Conservation (phyloP, 2,888 invertebrate genomes). For the Cantharis flavilabris region DNA sequence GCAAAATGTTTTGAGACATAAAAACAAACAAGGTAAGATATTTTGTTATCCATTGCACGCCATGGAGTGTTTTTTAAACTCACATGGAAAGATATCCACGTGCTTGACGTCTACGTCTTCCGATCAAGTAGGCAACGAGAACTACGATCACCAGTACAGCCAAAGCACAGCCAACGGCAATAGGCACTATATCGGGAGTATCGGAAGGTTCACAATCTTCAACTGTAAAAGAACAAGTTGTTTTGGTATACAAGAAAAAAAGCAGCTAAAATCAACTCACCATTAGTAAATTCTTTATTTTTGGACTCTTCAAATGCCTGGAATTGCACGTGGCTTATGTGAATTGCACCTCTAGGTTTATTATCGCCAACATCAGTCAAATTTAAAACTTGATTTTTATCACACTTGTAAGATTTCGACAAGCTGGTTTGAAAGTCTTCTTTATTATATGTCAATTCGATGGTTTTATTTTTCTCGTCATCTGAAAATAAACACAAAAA, state of each 20-base stretch:
- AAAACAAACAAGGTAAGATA: slow-evolving; percentile 15
- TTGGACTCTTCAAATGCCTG: slow-evolving; percentile 70
- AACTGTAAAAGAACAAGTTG: slow-evolving; percentile 57
- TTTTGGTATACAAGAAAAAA: slow-evolving; percentile 6
- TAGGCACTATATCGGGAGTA: slow-evolving; percentile 91
- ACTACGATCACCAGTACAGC: slow-evolving; percentile 90
- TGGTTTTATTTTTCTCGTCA: background rate
- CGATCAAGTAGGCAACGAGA: slow-evolving; percentile 89
- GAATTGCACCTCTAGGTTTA: slow-evolving; percentile 57
- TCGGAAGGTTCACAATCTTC: slow-evolving; percentile 73
- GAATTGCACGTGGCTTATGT: slow-evolving; percentile 68
- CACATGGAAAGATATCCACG: slow-evolving; percentile 90
- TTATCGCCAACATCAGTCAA: slow-evolving; percentile 55
- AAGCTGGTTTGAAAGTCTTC: slow-evolving; percentile 64
- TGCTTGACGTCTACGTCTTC: slow-evolving; percentile 81
- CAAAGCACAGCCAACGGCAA: slow-evolving; percentile 93
- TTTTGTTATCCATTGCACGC: slow-evolving; percentile 21
- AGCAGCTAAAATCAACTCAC: slow-evolving; percentile 55
- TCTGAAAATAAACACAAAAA: background rate
- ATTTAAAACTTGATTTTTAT: slow-evolving; percentile 62
- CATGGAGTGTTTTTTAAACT: slow-evolving; percentile 48
- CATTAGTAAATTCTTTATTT: slow-evolving; percentile 64
- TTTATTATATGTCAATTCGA: slow-evolving; percentile 56
- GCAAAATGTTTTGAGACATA: background rate
- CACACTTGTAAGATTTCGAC: slow-evolving; percentile 75